A percentile compares a stretch with the other conserved stretches of the same genome.
These are phyloP conservation scores for Eulemur rubriventer DNA, from an alignment of 2,797 vertebrate genomes.

Conservation along the genomic window DNA sequence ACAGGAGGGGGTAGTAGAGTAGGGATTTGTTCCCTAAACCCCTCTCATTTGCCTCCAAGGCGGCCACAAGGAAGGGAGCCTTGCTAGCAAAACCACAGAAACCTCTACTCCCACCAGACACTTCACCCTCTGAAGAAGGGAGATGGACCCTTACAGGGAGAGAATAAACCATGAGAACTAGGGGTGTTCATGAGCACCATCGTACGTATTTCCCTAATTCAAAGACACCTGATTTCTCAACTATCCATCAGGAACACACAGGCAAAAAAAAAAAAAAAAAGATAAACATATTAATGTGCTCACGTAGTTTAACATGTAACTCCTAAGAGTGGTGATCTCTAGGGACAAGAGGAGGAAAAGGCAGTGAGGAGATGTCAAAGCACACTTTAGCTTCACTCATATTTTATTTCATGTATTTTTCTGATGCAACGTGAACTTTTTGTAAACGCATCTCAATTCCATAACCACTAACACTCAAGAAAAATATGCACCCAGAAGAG, in stretches of 20 bases:
- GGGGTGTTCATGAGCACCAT: neutral
- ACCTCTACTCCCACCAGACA: neutral
- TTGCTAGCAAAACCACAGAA: neutral
- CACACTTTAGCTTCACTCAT: rapidly evolving
- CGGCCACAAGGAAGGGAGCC: rapidly evolving
- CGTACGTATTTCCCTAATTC: neutral
- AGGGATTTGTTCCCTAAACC: neutral
- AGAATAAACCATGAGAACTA: neutral
- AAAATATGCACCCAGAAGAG: rapidly evolving
- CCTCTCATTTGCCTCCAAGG: neutral
- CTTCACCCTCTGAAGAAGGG: neutral
- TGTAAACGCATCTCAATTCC: neutral
- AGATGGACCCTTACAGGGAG: neutral
- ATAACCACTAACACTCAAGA: neutral
- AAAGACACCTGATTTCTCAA: neutral
- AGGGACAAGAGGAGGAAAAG: rapidly evolving
- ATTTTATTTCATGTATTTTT: rapidly evolving
- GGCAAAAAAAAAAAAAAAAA: neutral
- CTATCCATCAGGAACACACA: neutral
- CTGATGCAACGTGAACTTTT: rapidly evolving
- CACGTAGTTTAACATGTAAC: rapidly evolving
- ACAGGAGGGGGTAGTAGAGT: neutral
- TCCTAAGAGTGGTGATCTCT: neutral
- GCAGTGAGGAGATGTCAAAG: neutral
- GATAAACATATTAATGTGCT: rapidly evolving